Conservation (phyloP, 2,888 invertebrate species). For the Dyspetes luteomarginatus region DNA sequence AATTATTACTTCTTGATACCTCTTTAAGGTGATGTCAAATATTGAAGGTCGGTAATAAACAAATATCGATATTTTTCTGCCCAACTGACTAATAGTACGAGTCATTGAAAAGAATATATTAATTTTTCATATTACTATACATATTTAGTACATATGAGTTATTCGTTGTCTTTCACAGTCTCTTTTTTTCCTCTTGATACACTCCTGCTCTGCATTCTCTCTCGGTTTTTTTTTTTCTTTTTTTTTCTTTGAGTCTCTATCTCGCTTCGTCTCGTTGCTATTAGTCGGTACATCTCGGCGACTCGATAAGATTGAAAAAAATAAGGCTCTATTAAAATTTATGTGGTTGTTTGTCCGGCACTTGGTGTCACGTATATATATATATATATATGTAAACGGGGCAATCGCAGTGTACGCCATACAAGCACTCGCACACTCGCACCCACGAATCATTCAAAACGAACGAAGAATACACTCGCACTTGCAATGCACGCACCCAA, state of each 20-base stretch:
- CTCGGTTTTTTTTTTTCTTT: slow-evolving; percentile 15
- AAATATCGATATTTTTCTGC: no score
- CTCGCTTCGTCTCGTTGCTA: slow-evolving; percentile 25
- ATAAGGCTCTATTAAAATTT: slow-evolving; percentile 74
- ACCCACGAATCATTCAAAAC: slow-evolving; percentile 3
- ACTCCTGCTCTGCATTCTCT: not conserved
- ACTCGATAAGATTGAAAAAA: slow-evolving; percentile 73
- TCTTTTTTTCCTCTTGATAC: not conserved
- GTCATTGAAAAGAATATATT: no score
- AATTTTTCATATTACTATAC: no score
- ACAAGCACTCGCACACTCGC: not conserved
- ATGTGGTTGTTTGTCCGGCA: slow-evolving; percentile 72
- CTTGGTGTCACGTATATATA: slow-evolving; percentile 7
- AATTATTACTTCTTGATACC: no score
- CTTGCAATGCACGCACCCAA: slow-evolving; percentile 15
- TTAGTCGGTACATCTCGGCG: slow-evolving; percentile 60
- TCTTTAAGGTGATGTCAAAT: no score
- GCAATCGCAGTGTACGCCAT: slow-evolving; percentile 14
- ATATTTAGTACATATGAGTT: no score
- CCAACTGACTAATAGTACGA: no score
- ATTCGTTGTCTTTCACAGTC: not conserved
- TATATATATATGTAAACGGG: not conserved
- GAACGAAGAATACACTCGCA: slow-evolving; percentile 1
- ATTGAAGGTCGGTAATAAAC: no score
- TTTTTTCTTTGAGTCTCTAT: not conserved